A percentile compares a stretch with the other conserved stretches of the same genome.
phyloP scores from a whole-genome alignment of 2,113 vertebrate genomes.

The Jacana jacana region DNA sequence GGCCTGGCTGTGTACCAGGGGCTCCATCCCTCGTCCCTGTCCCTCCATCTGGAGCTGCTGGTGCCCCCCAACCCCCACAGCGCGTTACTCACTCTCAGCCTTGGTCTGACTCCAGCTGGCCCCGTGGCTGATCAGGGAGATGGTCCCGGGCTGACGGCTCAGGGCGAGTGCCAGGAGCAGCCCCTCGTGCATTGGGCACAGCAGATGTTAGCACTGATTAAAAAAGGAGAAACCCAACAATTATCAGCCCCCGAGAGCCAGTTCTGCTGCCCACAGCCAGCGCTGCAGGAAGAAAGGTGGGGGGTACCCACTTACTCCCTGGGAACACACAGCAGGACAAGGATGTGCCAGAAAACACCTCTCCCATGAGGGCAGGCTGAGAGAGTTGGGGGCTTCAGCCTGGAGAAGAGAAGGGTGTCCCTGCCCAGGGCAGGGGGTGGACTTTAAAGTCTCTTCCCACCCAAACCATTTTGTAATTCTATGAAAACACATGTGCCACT shows the following conservation, averaged over 20 bases:
- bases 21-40: not conserved
- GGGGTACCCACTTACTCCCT: not conserved
- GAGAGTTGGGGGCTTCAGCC: too few relatives aligned
- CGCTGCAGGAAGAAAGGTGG: not conserved
- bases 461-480: too few relatives aligned
- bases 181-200: not conserved
- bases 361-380: too few relatives aligned
- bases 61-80: not conserved
- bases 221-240: not conserved
- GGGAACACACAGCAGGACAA: fast-evolving
- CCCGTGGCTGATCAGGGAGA: not conserved
- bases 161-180: not conserved
- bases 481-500: too few relatives aligned
- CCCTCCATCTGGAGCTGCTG: not conserved
- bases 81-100: not conserved
- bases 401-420: too few relatives aligned
- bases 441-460: too few relatives aligned
- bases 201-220: slow-evolving; percentile 48
- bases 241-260: not conserved
- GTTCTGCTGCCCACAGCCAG: not conserved
- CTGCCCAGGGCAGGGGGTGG: too few relatives aligned
- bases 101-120: not conserved
- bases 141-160: not conserved
- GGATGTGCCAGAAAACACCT: fast-evolving
- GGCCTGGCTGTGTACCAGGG: not conserved